These are phyloP conservation scores for Clitarchus hookeri DNA, from an alignment of 2,888 invertebrate genomes.

Conservation along the genomic window DNA sequence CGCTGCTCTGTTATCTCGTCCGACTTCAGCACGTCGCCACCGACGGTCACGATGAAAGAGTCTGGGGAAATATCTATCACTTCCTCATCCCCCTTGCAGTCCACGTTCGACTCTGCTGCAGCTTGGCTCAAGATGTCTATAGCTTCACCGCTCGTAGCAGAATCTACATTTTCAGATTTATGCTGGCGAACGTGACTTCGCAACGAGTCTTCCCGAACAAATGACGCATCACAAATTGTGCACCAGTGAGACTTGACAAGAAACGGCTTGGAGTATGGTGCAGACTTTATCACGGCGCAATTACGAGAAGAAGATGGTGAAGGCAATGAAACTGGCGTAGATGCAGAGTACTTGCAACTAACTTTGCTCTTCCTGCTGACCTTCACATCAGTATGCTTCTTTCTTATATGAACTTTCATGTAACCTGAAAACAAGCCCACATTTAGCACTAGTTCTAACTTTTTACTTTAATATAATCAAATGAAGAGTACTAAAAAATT, in stretches of 20 bases:
- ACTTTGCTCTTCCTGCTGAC: slow-evolving; percentile 35
- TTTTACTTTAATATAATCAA: neutral
- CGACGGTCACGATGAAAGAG: neutral
- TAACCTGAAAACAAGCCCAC: slow-evolving; percentile 41
- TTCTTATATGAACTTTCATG: slow-evolving; percentile 49
- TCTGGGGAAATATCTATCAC: neutral
- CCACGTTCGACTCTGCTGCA: neutral
- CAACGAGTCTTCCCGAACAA: slow-evolving; percentile 55
- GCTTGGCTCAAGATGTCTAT: neutral
- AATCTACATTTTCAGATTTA: slow-evolving; percentile 22
- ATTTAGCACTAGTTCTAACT: neutral
- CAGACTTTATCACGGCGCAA: slow-evolving; percentile 18
- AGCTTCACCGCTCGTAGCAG: neutral
- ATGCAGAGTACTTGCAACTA: slow-evolving; percentile 25
- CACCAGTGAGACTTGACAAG: slow-evolving; percentile 51
- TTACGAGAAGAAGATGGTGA: slow-evolving; percentile 16
- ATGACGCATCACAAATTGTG: slow-evolving; percentile 51
- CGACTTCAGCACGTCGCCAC: neutral
- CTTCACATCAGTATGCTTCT: slow-evolving; percentile 48
- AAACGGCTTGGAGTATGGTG: slow-evolving; percentile 39
- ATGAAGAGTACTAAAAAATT: neutral
- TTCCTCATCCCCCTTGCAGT: neutral
- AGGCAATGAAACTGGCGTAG: neutral
- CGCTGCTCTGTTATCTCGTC: neutral
- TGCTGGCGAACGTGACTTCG: slow-evolving; percentile 55